Percentiles rank a stretch among this genome's conserved stretches.
phyloP scores from a whole-genome alignment of 92 coral and sea anemone genomes.

The Hydrozoanthus gracilis region DNA sequence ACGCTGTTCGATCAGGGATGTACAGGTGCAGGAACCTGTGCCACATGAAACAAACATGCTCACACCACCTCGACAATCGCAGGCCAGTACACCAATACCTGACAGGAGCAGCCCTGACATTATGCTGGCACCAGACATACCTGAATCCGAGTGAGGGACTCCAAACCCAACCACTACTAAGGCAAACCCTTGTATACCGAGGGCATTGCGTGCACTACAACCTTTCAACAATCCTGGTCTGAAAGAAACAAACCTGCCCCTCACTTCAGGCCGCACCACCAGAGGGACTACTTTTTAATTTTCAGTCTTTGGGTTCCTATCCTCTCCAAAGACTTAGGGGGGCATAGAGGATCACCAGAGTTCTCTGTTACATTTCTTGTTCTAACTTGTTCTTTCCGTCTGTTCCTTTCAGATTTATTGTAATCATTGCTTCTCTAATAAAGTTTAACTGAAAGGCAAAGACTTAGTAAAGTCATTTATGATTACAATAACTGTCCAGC shows the following conservation, averaged over 20 bases:
- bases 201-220: neutral
- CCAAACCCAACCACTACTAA: neutral
- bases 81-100: neutral
- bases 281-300: neutral
- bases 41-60: neutral
- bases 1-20: neutral
- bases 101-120: neutral
- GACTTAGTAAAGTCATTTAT: neutral
- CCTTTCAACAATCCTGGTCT: neutral
- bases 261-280: neutral
- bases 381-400: neutral
- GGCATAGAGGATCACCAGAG: neutral
- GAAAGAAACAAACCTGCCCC: neutral
- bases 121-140: neutral
- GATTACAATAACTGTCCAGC: neutral
- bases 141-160: neutral
- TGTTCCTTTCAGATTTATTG: neutral
- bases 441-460: neutral
- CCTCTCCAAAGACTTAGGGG: neutral
- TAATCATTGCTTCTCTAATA: neutral
- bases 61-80: neutral
- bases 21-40: neutral
- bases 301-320: neutral
- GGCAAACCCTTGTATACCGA: neutral
- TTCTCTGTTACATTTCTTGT: neutral